Evolutionary conservation across 1,140 invertebrate species (phyloP), one percentile per base, ranked within the genome.

Genomic region (Conus betulinus): DNA sequence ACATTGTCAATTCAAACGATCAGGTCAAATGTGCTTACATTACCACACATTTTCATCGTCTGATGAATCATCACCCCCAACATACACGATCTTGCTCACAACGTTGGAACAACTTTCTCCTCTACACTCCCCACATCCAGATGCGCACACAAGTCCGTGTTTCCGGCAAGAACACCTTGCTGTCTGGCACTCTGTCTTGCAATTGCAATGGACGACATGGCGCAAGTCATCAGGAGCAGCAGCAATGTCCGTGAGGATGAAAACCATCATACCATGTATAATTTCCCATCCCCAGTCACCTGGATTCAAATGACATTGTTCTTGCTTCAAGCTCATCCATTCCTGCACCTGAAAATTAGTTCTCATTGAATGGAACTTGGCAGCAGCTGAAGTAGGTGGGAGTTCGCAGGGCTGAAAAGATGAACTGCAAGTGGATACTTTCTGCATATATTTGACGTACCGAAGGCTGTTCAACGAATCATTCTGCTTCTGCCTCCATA

Each of bases 51-150:
- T 5, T 76, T 76, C 74, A 76, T 76, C 27, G 23, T 76, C 74
- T 76, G 74, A 76, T 25, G 27, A 27, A 0, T 17, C 74, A 11
- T 6, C 74, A 23, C n/a, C 63, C 15, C 74, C 74, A 76, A 76
- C 23, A 76, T 76, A 76, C 11, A 10, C 74, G 8, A 23, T 76
- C 27, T 27, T 76, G 74, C 53, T 85, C 25, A 27, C 78, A 71
- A n/a, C 7, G 52, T 90, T 90, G 3, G 52, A 25, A 74, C 89
- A 90, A 76, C 53, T 88, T 81, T 86, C 52, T 23, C 89, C 87
- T 53, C 53, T n/a, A 39, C 89, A 90, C 57, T 88, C 39, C 20
- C 87, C 87, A 90, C 89, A 89, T 3, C 23, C 78, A 74, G 15
- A 7, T 5, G 89, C 53, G 55, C 88, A 90, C 4, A 53, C 52